Conservation (phyloP, 1,140 invertebrate species). For the Drosophila parabipectinata region DNA sequence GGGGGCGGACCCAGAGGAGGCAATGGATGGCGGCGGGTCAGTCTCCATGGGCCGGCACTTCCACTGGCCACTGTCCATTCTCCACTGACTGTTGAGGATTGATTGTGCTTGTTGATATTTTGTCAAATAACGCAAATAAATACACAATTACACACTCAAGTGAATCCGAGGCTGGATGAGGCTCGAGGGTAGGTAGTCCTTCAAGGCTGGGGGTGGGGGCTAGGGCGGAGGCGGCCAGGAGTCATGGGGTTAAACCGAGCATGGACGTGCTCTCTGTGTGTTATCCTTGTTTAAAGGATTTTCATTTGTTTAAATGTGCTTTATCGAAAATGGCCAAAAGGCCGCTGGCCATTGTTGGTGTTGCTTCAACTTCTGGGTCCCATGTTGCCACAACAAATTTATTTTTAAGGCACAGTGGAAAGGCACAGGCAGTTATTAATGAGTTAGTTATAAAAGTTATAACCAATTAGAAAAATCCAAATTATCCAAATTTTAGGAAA, state of each 20-base stretch:
- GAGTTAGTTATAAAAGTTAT: background rate
- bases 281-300: slow-evolving; percentile 80
- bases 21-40: slow-evolving; percentile 25
- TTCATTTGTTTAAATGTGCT: slow-evolving; percentile 82
- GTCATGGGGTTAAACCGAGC: slow-evolving; percentile 63
- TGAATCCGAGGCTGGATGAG: slow-evolving; percentile 42
- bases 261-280: slow-evolving; percentile 46
- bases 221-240: slow-evolving; percentile 12
- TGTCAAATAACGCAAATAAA: slow-evolving; percentile 83
- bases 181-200: background rate
- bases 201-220: background rate
- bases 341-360: slow-evolving; percentile 33
- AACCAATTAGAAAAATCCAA: background rate
- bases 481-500: background rate
- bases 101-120: slow-evolving; percentile 83
- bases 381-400: slow-evolving; percentile 43
- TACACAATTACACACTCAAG: slow-evolving; percentile 83
- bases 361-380: slow-evolving; percentile 20
- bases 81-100: slow-evolving; percentile 73
- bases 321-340: slow-evolving; percentile 79
- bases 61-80: slow-evolving; percentile 3
- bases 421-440: background rate
- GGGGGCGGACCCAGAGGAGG: background rate
- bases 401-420: slow-evolving; percentile 39
- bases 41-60: slow-evolving; percentile 25